Conservation (phyloP, 35 echinoderm and acorn worm genomes). For the Chiridota heheva region DNA sequence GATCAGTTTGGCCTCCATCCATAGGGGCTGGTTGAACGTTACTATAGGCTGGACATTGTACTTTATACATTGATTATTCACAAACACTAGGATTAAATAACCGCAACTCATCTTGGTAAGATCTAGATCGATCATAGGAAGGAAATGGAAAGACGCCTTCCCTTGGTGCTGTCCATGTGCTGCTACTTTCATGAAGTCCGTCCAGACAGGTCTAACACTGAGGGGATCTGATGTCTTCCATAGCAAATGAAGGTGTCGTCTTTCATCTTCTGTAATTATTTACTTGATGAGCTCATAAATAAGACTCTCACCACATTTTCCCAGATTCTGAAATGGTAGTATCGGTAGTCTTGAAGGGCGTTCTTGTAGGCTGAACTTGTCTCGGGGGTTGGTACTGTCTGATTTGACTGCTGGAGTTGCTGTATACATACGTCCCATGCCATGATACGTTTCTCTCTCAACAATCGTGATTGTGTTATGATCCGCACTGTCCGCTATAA, state of each 20-base stretch:
- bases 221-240: background rate
- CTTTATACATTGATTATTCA: too few species aligned
- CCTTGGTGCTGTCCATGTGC: slow-evolving; percentile 2
- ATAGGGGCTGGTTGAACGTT: background rate
- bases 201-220: background rate
- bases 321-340: background rate
- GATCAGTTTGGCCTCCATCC: background rate
- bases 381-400: background rate
- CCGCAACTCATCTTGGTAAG: slow-evolving; percentile 13
- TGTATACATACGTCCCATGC: slow-evolving; percentile 19
- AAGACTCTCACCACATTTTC: background rate
- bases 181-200: slow-evolving; percentile 20
- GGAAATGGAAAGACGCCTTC: slow-evolving; percentile 31
- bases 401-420: slow-evolving; percentile 7
- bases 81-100: slow-evolving; percentile 4
- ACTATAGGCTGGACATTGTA: too few species aligned
- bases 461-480: slow-evolving; percentile 18
- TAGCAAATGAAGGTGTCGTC: background rate
- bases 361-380: too few species aligned
- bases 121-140: slow-evolving; percentile 34
- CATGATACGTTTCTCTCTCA: slow-evolving; percentile 26
- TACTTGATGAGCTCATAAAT: background rate
- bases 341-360: background rate
- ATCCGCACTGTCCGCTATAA: background rate
- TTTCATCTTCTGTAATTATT: background rate